Base-by-base conservation (phyloP, 2,888 invertebrate species). In the Entomobrya proxima region DNA sequence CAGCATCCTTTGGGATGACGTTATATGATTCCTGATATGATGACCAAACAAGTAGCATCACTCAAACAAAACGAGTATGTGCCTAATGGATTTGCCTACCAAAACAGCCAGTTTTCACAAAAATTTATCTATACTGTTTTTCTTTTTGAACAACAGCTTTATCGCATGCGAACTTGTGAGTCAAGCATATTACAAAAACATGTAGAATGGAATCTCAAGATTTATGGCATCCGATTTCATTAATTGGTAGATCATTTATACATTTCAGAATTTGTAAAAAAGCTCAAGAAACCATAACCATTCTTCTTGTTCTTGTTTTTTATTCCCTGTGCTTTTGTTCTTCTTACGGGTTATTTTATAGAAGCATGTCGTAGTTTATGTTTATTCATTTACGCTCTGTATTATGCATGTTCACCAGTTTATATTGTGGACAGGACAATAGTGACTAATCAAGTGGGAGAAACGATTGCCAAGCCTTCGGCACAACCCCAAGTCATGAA, bases 401-500 rank as follows among this genome's bases (percentile, higher is more conserved):
- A 37, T 55, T 37, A 76, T 55, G 76, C 58, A 27, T 55, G 32
- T 58, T 24, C 27, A 58, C 58, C 58, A 32, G 74, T 74, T 21
- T 72, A n/a, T n/a, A 35, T 52, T 76, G 78, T 78, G 21, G 84
- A 84, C 78, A 84, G 78, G 84, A 84, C 84, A 84, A 84, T 84
- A 72, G 84, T 84, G 84, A 84, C 84, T 84, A 78, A 85, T 85
- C 85, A 84, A 84, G 78, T 85, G 78, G 78, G 83, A 85, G 78
- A 85, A 78, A 78, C 85, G 77, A 78, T 85, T 78, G 85, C 85
- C 85, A 85, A 85, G 85, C 85, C 85, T 85, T 85, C 85, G 85
- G 78, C 85, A 85, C 85, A 78, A 85, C 85, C 85, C 78, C 85
- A 85, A 85, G 85, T 85, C 85, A 85, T 85, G 85, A 85, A 78